Percentiles rank a stretch among this genome's conserved stretches.
Conservation (phyloP, 2,888 invertebrate species). For the Polydrusus cervinus region DNA sequence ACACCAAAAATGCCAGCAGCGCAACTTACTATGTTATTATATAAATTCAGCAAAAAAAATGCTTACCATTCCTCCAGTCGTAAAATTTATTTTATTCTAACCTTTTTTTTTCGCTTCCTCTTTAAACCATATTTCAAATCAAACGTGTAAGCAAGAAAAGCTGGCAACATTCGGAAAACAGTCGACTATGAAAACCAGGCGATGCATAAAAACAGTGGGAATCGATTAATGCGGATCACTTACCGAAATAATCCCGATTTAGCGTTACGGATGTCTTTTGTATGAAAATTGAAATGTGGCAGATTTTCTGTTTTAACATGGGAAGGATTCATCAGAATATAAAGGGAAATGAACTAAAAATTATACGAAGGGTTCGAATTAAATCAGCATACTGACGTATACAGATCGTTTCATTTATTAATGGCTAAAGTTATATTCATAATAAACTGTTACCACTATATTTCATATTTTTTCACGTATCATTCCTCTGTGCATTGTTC, state of each 20-base stretch:
- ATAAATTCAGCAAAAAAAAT: neutral
- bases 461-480: no score
- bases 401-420: no score
- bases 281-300: slow-evolving; percentile 24
- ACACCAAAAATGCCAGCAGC: no score
- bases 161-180: slow-evolving; percentile 36
- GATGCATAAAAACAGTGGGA: slow-evolving; percentile 46
- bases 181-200: slow-evolving; percentile 36
- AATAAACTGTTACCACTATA: no score
- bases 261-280: slow-evolving; percentile 34
- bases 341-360: slow-evolving; percentile 10
- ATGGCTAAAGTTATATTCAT: no score
- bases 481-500: no score
- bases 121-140: slow-evolving; percentile 34
- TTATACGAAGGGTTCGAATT: neutral
- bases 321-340: neutral
- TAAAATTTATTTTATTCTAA: slow-evolving; percentile 6
- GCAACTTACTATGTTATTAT: neutral
- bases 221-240: slow-evolving; percentile 43
- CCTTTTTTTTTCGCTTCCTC: neutral
- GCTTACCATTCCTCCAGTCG: neutral
- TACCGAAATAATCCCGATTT: slow-evolving; percentile 38
- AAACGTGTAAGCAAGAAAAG: slow-evolving; percentile 37
- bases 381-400: neutral
- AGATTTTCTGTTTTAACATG: slow-evolving; percentile 10